These are phyloP conservation scores for Cassiopea xamachana DNA, from an alignment of 30 jellyfish, hydroid and myxozoan genomes.

Conservation along the genomic window DNA sequence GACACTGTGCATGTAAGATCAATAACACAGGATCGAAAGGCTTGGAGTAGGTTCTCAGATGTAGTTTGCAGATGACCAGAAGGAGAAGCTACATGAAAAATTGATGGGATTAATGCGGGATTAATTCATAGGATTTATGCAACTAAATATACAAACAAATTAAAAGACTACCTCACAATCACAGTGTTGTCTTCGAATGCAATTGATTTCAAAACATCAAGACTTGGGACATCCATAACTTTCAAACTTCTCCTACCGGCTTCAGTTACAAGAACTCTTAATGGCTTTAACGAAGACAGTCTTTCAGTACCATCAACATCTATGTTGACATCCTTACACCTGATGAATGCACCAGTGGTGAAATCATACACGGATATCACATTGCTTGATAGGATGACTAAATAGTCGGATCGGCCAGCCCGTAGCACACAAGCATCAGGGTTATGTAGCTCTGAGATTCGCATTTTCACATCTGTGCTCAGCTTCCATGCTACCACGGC, in stretches of 20 bases:
- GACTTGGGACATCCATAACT: conserved; percentile 40
- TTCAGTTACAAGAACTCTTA: conserved; percentile 15
- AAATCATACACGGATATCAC: conserved; percentile 31
- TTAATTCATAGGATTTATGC: background rate
- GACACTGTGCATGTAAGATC: conserved; percentile 28
- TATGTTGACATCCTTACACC: conserved; percentile 12
- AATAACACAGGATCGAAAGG: conserved; percentile 78
- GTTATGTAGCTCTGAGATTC: conserved; percentile 57
- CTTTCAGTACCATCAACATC: conserved; percentile 34
- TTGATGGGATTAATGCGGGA: background rate
- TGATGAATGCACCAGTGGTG: conserved; percentile 42
- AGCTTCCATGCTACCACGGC: conserved; percentile 64
- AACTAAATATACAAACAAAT: too few relatives aligned
- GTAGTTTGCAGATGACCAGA: background rate
- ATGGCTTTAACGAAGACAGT: conserved; percentile 3
- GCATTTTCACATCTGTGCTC: conserved; percentile 49
- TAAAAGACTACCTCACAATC: conserved; percentile 15
- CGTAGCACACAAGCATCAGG: conserved; percentile 59
- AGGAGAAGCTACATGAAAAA: background rate
- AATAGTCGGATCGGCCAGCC: background rate
- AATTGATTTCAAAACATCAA: conserved; percentile 5
- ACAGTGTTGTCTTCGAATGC: conserved; percentile 3
- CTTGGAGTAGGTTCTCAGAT: conserved; percentile 71
- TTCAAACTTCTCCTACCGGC: conserved; percentile 30
- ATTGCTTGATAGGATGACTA: conserved; percentile 35